A percentile compares a stretch with the other conserved stretches of the same genome.
Conservation (phyloP, 92 coral and sea anemone genomes). For the Epizoanthus stellaris region DNA sequence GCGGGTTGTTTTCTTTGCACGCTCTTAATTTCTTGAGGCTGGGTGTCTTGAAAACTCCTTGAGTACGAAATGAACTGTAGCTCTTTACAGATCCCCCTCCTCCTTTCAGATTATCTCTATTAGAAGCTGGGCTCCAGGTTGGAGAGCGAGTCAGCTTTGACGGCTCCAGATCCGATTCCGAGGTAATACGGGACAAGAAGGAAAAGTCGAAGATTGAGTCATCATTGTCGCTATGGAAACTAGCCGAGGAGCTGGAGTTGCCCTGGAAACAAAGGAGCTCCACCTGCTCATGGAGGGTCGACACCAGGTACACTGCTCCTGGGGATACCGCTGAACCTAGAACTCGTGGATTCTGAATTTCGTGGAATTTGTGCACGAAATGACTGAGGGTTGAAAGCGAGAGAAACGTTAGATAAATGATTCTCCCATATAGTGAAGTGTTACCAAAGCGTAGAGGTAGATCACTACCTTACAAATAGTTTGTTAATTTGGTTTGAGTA, state of each 20-base stretch:
- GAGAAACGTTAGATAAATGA: constrained; percentile 1
- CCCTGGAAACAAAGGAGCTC: constrained; percentile 97
- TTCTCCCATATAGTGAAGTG: background rate
- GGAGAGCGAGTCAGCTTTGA: constrained; percentile 70
- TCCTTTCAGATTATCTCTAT: constrained; percentile 41
- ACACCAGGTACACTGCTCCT: constrained; percentile 93
- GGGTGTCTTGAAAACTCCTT: constrained; percentile 66
- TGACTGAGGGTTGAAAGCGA: constrained; percentile 61
- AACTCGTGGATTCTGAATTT: constrained; percentile 93
- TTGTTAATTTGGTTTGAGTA: background rate
- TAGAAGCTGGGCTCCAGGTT: constrained; percentile 59
- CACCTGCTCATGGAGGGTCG: constrained; percentile 88
- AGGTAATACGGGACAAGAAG: constrained; percentile 35
- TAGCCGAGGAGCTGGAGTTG: constrained; percentile 68
- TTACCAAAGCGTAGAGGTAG: background rate
- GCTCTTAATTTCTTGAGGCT: constrained; percentile 46
- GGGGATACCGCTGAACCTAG: constrained; percentile 93
- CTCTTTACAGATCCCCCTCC: constrained; percentile 7
- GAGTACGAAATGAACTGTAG: constrained; percentile 62
- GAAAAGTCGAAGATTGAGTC: constrained; percentile 61
- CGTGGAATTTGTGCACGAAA: constrained; percentile 92
- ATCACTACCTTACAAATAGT: background rate
- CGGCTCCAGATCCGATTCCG: constrained; percentile 57
- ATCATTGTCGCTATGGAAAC: constrained; percentile 82
- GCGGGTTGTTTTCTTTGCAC: constrained; percentile 1